Evolutionary conservation across 1,140 invertebrate species (phyloP).

Genomic region (Papilio aristodemus): DNA sequence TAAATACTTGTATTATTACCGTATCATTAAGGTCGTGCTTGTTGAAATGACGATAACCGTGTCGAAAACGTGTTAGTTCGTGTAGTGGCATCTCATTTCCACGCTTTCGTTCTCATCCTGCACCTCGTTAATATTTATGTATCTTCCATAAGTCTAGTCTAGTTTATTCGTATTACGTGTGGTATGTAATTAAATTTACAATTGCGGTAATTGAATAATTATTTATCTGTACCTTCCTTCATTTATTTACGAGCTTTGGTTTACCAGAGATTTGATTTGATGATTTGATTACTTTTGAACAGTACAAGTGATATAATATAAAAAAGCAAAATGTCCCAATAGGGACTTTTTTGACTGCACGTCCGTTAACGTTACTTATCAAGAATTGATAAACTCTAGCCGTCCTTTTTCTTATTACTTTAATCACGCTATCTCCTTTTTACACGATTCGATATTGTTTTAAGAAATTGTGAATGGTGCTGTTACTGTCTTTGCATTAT

Average conservation of each 20-base stretch:
- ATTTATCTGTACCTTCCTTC: not conserved
- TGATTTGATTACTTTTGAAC: not conserved
- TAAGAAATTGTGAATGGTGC: too few species aligned
- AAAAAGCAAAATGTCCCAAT: too few species aligned
- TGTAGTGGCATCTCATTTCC: not conserved
- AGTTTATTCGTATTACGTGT: not conserved
- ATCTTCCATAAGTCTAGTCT: not conserved
- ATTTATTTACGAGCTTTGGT: not conserved
- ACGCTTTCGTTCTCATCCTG: not conserved
- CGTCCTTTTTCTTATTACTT: too few species aligned
- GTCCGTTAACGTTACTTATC: too few species aligned
- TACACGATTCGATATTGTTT: too few species aligned
- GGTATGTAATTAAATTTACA: not conserved
- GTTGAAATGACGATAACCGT: slow-evolving; percentile 5
- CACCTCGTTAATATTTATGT: not conserved
- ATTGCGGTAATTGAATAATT: not conserved
- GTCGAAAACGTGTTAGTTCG: not conserved
- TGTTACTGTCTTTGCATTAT: too few species aligned
- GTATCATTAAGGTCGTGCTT: not conserved
- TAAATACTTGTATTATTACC: not conserved
- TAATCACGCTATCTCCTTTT: too few species aligned
- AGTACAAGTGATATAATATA: too few species aligned
- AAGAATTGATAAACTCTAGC: too few species aligned
- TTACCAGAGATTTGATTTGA: too few species aligned
- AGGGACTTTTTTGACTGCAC: too few species aligned